phyloP scores from a whole-genome alignment of 2,797 vertebrate species.

The Delichon dasypus region DNA sequence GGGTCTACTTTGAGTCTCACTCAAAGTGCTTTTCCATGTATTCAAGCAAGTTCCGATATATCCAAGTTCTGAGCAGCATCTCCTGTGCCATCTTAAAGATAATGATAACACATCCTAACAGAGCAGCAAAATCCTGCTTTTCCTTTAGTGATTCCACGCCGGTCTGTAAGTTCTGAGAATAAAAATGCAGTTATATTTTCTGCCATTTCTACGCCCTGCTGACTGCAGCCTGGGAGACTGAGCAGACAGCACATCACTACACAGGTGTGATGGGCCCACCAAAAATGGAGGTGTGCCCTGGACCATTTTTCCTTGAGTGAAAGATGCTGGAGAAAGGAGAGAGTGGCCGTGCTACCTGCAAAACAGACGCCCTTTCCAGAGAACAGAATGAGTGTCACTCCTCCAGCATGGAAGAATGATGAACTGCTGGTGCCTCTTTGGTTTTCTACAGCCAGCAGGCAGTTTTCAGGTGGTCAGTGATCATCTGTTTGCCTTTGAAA shows the following conservation, averaged over 20 bases:
- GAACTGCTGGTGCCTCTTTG: neutral
- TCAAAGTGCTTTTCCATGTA: neutral
- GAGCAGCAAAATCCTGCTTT: neutral
- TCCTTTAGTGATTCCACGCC: neutral
- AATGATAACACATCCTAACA: neutral
- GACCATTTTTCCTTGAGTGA: neutral
- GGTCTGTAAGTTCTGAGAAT: neutral
- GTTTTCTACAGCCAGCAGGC: neutral
- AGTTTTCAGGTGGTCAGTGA: neutral
- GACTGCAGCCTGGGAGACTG: neutral
- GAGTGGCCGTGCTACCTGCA: neutral
- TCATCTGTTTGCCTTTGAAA: neutral
- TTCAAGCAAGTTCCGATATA: neutral
- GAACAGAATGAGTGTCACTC: neutral
- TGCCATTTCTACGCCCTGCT: neutral
- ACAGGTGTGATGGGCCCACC: neutral
- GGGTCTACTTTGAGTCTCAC: neutral
- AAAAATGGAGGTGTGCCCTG: neutral
- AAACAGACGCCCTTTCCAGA: neutral
- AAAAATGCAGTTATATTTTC: neutral
- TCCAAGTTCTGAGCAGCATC: neutral
- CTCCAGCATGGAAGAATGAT: neutral
- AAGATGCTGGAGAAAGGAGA: neutral
- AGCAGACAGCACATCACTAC: neutral
- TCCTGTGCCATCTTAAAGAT: neutral